A percentile compares a stretch with the other conserved stretches of the same genome.
Evolutionary conservation across 2,797 vertebrate genomes (phyloP).

Genomic region (Rhadinocentrus ornatus): DNA sequence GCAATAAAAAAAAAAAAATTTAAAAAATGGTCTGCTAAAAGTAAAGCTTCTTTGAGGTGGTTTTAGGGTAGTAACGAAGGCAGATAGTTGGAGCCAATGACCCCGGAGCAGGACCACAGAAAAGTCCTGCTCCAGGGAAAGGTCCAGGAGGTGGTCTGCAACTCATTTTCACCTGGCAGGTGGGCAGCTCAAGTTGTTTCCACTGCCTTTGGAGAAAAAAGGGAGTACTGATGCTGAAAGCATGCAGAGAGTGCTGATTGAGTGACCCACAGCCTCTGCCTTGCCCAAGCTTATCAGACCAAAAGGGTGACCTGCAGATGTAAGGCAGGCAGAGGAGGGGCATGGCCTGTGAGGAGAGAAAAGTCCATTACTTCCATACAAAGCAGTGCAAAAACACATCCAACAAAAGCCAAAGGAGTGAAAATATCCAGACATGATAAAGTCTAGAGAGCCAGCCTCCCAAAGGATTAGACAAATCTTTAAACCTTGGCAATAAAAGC

Average conservation of each 20-base stretch:
- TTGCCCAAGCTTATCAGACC: constrained; percentile 69
- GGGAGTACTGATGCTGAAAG: constrained; percentile 54
- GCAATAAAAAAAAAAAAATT: background rate
- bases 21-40: background rate
- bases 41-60: constrained; percentile 20
- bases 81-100: constrained; percentile 35
- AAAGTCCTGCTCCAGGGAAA: constrained; percentile 38
- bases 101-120: constrained; percentile 47
- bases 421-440: constrained; percentile 40
- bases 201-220: constrained; percentile 59
- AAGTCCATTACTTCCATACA: constrained; percentile 49
- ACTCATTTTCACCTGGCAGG: constrained; percentile 72
- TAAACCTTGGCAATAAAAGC: constrained; percentile 50
- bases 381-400: constrained; percentile 46
- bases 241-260: constrained; percentile 78
- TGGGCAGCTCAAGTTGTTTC: constrained; percentile 61
- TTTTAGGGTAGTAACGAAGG: constrained; percentile 18
- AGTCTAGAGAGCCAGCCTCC: constrained; percentile 29
- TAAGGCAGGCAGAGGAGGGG: constrained; percentile 50
- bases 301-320: constrained; percentile 61
- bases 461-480: constrained; percentile 21
- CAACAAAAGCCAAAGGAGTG: constrained; percentile 40
- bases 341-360: constrained; percentile 52
- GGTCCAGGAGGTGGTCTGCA: constrained; percentile 55
- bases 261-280: constrained; percentile 70